phyloP scores from a whole-genome alignment of 2,797 vertebrate genomes.

The Limnodromus scolopaceus region DNA sequence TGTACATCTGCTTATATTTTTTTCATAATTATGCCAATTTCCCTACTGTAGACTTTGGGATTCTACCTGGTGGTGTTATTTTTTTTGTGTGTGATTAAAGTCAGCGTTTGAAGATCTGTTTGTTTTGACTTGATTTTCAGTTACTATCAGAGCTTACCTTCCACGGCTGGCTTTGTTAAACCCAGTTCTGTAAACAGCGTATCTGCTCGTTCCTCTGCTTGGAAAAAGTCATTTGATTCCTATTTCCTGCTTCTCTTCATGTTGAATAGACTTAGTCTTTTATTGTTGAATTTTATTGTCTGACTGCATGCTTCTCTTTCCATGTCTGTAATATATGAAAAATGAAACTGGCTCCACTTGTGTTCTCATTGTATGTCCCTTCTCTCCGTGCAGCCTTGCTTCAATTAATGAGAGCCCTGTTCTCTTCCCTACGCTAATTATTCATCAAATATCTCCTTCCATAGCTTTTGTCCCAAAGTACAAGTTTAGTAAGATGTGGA shows the following conservation, averaged over 20 bases:
- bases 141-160: background rate
- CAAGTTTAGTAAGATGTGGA: background rate
- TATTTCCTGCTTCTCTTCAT: conserved; percentile 55
- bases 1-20: background rate
- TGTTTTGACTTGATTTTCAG: background rate
- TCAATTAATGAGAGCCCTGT: conserved; percentile 11
- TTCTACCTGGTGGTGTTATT: background rate
- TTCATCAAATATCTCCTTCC: conserved; percentile 19
- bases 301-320: background rate
- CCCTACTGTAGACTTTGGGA: background rate
- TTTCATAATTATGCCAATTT: background rate
- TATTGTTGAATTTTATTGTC: conserved; percentile 37
- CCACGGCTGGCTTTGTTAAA: background rate
- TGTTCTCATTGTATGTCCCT: background rate
- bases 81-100: background rate
- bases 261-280: conserved; percentile 22
- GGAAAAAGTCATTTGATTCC: conserved; percentile 40
- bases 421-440: conserved; percentile 40
- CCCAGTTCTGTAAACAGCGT: background rate
- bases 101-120: background rate
- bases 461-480: conserved; percentile 56
- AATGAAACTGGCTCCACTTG: background rate
- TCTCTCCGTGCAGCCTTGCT: background rate
- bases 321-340: background rate
- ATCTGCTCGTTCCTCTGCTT: conserved; percentile 8